Percentiles rank a stretch among this genome's conserved stretches.
Conservation (phyloP, 2,113 vertebrate genomes). For the Nycticorax nycticorax region DNA sequence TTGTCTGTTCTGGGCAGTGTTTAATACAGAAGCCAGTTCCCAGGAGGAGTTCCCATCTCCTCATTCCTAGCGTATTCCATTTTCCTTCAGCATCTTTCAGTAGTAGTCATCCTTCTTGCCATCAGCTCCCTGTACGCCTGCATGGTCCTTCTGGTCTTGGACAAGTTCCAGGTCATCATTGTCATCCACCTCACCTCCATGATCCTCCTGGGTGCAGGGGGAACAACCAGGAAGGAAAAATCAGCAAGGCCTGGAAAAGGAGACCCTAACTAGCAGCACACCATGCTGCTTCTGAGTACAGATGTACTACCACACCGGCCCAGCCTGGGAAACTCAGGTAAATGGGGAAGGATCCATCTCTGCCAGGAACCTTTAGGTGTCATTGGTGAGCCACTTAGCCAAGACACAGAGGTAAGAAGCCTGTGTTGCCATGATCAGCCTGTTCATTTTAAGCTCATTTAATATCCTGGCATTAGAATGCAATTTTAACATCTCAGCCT, state of each 20-base stretch:
- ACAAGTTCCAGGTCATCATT: conserved; percentile 33
- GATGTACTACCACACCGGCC: background rate
- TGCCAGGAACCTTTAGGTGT: background rate
- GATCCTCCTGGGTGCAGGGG: conserved; percentile 57
- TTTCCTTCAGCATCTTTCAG: background rate
- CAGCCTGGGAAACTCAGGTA: background rate
- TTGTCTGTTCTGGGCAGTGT: background rate
- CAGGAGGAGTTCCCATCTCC: background rate
- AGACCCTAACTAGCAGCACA: background rate
- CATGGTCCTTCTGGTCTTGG: background rate
- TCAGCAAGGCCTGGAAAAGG: background rate
- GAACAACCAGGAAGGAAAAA: background rate
- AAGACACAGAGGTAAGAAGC: background rate
- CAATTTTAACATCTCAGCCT: background rate
- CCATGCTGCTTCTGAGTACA: fast-evolving
- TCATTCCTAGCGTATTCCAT: background rate
- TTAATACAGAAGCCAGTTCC: background rate
- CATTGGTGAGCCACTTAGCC: background rate
- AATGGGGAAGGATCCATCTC: background rate
- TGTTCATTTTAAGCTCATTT: background rate
- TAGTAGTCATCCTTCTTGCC: conserved; percentile 56
- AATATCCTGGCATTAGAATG: background rate
- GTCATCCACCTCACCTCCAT: conserved; percentile 64
- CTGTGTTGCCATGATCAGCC: background rate
- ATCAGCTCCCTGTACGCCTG: background rate